Base-by-base conservation (phyloP, 2,797 vertebrate species). In the Microchirus variegatus region DNA sequence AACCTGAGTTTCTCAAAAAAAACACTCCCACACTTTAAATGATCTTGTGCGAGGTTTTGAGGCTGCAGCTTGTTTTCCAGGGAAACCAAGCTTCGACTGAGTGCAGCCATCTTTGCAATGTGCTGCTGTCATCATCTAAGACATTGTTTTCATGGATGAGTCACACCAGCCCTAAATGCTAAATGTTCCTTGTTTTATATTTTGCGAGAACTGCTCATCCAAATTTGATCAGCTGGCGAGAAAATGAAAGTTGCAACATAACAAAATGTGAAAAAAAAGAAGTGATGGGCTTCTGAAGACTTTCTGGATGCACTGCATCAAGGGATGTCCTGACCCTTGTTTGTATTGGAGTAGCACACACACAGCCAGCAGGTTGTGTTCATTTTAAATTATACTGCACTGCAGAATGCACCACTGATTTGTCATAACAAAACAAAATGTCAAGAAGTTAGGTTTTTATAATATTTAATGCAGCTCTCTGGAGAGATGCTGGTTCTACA, bases 341-440 rank as follows among this genome's bases (percentile, higher is more conserved):
- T 73, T 74, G 67, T 77, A 71, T 44, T 60, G 80, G 75, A 80
- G 63, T 73, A 74, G 58, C 82, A 82, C 41, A 14, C 38, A 80
- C 58, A 59, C 67, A 52, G 67, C 74, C 76, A 66, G 79, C 77
- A 70, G 35, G 62, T 78, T 80, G 63, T 40, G 43, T 59, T 62
- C 40, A 49, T 67, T 81, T 80, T 75, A 83, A 78, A 81, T 81
- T 64, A 77, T 60, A 70, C 53, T 38, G 64, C 55, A 41, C 56
- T 64, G 75, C 70, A 71, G 67, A 82, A 74, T 74, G 73, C 53
- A 8, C 80, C 77, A 76, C 67, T 70, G 66, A 74, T 83, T 85
- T 82, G 73, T 83, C 81, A 66, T 49, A 78, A 82, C 69, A 79
- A 75, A 70, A 79, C 69, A 54, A 78, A 78, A 38, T 49, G 77